These are phyloP conservation scores for Rhodophaea formosa DNA, from an alignment of 2,888 invertebrate genomes.

Conservation along the genomic window DNA sequence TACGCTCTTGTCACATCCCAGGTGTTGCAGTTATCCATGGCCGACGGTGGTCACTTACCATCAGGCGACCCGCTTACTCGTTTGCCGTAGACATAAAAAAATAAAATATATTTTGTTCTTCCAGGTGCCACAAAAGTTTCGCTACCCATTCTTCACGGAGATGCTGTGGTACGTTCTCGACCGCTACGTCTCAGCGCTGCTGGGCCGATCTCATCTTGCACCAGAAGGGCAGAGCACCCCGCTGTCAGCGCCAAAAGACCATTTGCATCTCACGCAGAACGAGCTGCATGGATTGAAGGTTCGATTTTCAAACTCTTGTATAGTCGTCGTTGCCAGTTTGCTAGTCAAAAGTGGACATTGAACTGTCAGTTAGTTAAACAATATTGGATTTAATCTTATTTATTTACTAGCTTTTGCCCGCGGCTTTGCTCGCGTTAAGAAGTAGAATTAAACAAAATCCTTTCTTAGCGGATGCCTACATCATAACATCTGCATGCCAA, in stretches of 20 bases:
- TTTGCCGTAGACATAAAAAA: no score
- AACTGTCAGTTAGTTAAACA: no score
- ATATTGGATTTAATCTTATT: no score
- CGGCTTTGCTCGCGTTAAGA: no score
- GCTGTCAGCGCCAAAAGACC: slow-evolving; percentile 71
- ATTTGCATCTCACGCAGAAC: slow-evolving; percentile 89
- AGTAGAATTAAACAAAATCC: no score
- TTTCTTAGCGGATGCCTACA: no score
- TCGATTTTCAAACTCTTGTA: slow-evolving; percentile 12
- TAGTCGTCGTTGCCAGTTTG: slow-evolving; percentile 14
- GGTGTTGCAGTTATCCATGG: no score
- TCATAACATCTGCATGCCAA: no score
- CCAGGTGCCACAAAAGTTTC: slow-evolving; percentile 97
- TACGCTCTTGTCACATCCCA: no score
- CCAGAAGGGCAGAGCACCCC: slow-evolving; percentile 48
- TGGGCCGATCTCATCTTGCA: slow-evolving; percentile 90
- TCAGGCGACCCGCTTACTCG: no score
- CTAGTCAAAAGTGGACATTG: not conserved
- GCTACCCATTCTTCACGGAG: slow-evolving; percentile 98
- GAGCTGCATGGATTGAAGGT: slow-evolving; percentile 90
- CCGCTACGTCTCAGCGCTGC: slow-evolving; percentile 92
- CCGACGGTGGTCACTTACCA: no score
- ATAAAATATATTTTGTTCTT: slow-evolving; percentile 11
- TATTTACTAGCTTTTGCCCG: no score
- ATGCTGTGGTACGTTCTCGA: slow-evolving; percentile 99